Percentiles rank a stretch among this genome's conserved stretches.
These are phyloP conservation scores for Alcedo atthis DNA, from an alignment of 2,797 vertebrate genomes.

Conservation along the genomic window DNA sequence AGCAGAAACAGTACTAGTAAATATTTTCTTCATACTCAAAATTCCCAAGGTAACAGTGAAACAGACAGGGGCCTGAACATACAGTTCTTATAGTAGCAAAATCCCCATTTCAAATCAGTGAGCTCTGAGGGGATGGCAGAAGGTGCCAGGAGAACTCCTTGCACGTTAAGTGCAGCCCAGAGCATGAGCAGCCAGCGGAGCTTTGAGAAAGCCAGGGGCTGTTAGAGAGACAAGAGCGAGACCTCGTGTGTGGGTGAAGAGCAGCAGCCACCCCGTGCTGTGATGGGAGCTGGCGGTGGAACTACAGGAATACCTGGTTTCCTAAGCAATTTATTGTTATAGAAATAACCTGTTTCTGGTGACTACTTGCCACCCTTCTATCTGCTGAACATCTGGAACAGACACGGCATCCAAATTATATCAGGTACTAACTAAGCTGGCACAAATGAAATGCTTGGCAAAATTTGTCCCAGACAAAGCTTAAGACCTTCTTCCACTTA, in stretches of 20 bases:
- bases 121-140: not conserved
- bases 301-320: constrained; percentile 14
- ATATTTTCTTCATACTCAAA: not conserved
- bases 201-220: not conserved
- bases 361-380: constrained; percentile 39
- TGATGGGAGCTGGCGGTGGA: not conserved
- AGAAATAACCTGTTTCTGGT: constrained; percentile 47
- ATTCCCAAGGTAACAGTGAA: not conserved
- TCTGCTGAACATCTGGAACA: constrained; percentile 37
- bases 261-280: not conserved
- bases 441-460: not conserved
- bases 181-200: rapidly evolving
- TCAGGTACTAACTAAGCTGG: not conserved
- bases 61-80: not conserved
- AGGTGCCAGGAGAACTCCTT: not conserved
- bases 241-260: not conserved
- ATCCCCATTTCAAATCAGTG: not conserved
- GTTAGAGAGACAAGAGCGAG: not conserved
- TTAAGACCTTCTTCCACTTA: not conserved
- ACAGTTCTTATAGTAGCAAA: not conserved
- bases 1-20: not conserved
- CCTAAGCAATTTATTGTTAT: constrained; percentile 29
- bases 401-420: constrained; percentile 8
- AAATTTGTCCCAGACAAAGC: not conserved
- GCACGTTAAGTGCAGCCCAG: not conserved